Base-by-base conservation (phyloP, 2,888 invertebrate genomes). In the Altica lythri region DNA sequence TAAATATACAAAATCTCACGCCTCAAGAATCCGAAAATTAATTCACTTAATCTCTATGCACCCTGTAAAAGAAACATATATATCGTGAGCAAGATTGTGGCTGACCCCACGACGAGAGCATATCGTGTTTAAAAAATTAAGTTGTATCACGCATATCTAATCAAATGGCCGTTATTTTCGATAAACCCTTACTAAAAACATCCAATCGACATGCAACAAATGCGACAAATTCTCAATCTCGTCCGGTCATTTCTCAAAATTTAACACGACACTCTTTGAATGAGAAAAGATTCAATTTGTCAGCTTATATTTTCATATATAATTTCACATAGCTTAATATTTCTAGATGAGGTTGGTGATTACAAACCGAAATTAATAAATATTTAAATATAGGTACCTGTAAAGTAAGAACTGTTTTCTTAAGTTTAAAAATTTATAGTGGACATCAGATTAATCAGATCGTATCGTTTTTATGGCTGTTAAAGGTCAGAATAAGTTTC, bases 121-220 rank as follows among this genome's bases (percentile, higher is more conserved):
- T 49, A 8, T 30, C 49, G 49, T 49, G 49, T 49, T 48, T 42
- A 49, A 59, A 59, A 63, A 65, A 67, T 67, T 65, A 66, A 68
- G 67, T 64, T 65, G 66, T 66, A 64, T 57, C 66, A 65, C 64
- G 66, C 64, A 67, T 61, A 62, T 60, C 64, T 62, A 64, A 66
- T 64, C 64, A 62, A 57, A 53, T 55, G 55, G 49, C 57, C 45
- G 55, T 61, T 59, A 61, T 56, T 60, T 13, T 60, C n/a, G n/a
- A n/a, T n/a, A n/a, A n/a, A n/a, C n/a, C n/a, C n/a, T 59, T 53
- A 61, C 61, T 62, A 65, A 65, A 62, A 58, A 56, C 54, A 59
- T 53, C 48, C 49, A 53, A 55, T 50, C 32, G 57, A 57, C 63
- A 63, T 63, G 63, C 63, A 58, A 61, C 55, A 53, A 49, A 60